Evolutionary conservation across 2,113 vertebrate genomes (phyloP).

Genomic region (Menura novaehollandiae): DNA sequence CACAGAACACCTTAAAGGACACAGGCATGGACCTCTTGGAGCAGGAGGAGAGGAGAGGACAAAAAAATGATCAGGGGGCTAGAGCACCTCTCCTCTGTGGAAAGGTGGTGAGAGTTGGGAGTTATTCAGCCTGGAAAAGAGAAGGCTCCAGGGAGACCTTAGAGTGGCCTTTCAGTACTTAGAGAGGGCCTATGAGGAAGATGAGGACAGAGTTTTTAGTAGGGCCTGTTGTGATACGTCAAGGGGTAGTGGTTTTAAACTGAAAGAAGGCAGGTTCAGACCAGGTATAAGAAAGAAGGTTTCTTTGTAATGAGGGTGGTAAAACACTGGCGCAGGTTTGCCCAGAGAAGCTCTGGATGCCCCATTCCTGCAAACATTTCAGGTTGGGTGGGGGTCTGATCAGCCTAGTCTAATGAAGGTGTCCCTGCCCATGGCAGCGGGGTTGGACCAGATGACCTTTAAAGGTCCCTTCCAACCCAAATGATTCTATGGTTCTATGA

Average conservation of each 20-base stretch:
- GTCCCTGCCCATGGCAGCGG: not conserved
- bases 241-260: not conserved
- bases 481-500: not conserved
- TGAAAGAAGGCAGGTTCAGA: not conserved
- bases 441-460: not conserved
- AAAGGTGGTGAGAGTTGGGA: not conserved
- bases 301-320: not conserved
- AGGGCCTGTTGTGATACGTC: not conserved
- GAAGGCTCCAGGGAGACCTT: not conserved
- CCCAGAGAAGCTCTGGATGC: not conserved
- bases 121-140: not conserved
- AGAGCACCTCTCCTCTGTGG: not conserved
- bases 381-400: not conserved
- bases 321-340: not conserved
- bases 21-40: not conserved
- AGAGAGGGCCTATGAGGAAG: not conserved
- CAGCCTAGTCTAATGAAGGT: not conserved
- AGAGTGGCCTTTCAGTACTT: not conserved
- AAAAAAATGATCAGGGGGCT: not conserved
- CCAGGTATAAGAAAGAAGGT: not conserved
- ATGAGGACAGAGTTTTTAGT: not conserved
- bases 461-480: not conserved
- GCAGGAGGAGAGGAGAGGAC: not conserved
- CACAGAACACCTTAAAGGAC: not conserved
- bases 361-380: not conserved